phyloP scores from a whole-genome alignment of 2,113 vertebrate species.

The Callipepla squamata region DNA sequence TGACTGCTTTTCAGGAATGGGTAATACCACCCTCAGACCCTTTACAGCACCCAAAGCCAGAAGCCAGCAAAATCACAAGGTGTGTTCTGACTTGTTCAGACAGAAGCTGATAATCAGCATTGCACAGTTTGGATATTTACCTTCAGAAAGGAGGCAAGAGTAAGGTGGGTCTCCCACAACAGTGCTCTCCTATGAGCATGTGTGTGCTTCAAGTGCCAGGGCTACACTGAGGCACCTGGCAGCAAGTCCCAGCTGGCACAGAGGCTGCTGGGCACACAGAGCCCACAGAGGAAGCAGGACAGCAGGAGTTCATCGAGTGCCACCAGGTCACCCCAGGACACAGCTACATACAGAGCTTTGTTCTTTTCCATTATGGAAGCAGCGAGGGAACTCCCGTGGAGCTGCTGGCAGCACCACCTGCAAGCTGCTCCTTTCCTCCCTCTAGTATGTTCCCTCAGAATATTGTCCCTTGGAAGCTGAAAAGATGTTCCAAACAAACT shows the following conservation, averaged over 20 bases:
- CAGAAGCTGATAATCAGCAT: neutral
- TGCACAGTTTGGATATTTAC: neutral
- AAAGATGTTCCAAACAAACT: neutral
- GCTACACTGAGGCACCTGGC: neutral
- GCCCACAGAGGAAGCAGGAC: rapidly evolving
- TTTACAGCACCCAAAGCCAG: neutral
- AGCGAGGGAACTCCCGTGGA: neutral
- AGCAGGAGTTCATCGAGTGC: neutral
- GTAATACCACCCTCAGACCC: neutral
- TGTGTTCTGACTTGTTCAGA: rapidly evolving
- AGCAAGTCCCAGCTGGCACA: neutral
- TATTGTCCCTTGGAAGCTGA: neutral
- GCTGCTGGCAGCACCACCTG: conserved; percentile 26
- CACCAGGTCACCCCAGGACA: conserved; percentile 20
- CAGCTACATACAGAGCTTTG: rapidly evolving
- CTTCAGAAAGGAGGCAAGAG: neutral
- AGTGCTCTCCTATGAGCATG: neutral
- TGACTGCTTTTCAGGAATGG: conserved; percentile 38
- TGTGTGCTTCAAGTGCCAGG: neutral
- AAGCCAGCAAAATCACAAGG: neutral
- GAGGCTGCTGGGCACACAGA: rapidly evolving
- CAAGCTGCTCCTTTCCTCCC: neutral
- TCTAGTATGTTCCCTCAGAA: neutral
- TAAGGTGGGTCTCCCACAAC: neutral
- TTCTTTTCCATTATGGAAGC: neutral